These are phyloP conservation scores for Macquaria ambigua DNA, from an alignment of 2,113 vertebrate species.

Conservation along the genomic window DNA sequence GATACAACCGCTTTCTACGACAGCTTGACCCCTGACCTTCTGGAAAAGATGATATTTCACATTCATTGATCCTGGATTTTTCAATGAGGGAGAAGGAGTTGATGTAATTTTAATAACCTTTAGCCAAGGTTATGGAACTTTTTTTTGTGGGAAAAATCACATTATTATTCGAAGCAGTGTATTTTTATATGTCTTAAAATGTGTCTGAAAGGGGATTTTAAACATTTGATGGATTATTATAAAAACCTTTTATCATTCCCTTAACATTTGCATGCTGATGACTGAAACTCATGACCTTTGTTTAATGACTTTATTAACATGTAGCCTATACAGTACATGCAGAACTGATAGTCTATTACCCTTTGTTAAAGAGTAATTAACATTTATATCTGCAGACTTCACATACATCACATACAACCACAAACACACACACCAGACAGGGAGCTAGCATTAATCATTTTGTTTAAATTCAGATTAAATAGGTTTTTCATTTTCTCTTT, in stretches of 20 bases:
- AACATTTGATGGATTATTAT: not conserved
- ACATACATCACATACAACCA: not conserved
- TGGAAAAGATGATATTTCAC: not conserved
- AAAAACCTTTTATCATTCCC: not conserved
- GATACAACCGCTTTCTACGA: not conserved
- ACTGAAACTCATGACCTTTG: not conserved
- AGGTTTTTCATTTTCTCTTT: not conserved
- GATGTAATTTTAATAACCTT: not conserved
- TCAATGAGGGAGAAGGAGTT: not conserved
- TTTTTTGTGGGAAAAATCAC: no score
- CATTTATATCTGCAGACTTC: not conserved
- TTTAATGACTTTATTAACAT: no score
- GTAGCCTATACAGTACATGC: no score
- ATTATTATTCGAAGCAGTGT: no score
- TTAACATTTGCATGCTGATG: not conserved
- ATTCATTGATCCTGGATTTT: not conserved
- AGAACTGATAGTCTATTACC: no score
- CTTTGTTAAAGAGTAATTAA: not conserved
- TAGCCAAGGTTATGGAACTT: no score
- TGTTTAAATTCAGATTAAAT: not conserved
- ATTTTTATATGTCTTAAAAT: no score
- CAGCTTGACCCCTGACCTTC: not conserved
- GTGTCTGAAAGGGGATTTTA: not conserved
- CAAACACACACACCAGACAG: not conserved
- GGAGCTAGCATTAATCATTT: not conserved